Percentiles rank a stretch among this genome's conserved stretches.
These are phyloP conservation scores for Stictonetta naevosa DNA, from an alignment of 2,113 vertebrate genomes.

Conservation along the genomic window DNA sequence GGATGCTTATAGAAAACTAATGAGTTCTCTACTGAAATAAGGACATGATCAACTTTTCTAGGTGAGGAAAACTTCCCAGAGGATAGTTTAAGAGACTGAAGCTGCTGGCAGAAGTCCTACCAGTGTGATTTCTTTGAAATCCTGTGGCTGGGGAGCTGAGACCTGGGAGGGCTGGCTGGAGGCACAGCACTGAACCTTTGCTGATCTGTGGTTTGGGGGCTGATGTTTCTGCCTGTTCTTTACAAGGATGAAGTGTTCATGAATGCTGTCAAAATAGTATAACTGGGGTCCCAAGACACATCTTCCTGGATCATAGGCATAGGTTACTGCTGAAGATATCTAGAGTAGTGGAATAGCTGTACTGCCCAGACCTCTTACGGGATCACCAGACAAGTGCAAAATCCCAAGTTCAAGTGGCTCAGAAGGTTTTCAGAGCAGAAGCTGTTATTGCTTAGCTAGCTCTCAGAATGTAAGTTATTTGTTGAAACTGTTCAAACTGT, in stretches of 20 bases:
- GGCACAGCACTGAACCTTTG: not conserved
- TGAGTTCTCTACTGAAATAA: not conserved
- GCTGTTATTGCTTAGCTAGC: not conserved
- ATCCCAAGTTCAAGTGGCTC: not conserved
- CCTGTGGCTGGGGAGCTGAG: not conserved
- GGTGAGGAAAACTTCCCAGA: not conserved
- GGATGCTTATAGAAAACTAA: conserved; percentile 9
- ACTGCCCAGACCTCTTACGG: not conserved
- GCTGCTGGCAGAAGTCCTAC: not conserved
- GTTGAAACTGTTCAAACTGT: not conserved
- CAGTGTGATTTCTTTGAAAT: not conserved
- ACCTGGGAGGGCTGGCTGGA: not conserved
- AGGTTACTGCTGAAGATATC: not conserved
- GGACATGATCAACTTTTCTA: not conserved
- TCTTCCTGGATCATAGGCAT: fast-evolving
- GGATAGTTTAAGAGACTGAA: not conserved
- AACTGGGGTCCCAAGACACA: not conserved
- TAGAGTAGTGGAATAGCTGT: not conserved
- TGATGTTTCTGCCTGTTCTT: not conserved
- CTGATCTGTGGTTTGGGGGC: not conserved
- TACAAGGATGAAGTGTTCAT: not conserved
- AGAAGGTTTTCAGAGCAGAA: not conserved
- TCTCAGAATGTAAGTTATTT: not conserved
- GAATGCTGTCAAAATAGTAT: not conserved
- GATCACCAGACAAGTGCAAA: not conserved